Percentiles rank a stretch among this genome's conserved stretches.
phyloP scores from a whole-genome alignment of 2,113 vertebrate species.

The Hypocryptadius cinnamomeus region DNA sequence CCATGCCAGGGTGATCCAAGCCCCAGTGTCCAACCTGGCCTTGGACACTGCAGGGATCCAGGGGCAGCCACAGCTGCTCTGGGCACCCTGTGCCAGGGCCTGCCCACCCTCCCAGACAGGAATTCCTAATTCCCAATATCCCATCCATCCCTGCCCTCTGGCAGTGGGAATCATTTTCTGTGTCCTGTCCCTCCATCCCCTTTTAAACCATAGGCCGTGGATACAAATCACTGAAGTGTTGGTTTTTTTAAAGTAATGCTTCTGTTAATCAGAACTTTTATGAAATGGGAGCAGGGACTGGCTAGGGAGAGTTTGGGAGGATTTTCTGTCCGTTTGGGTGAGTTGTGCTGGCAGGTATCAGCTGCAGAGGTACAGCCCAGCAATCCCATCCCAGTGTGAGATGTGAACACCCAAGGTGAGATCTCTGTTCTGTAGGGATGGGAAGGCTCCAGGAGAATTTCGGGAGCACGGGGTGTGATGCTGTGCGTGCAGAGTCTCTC shows the following conservation, averaged over 20 bases:
- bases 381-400: accelerated
- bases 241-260: not conserved
- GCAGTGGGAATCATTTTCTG: not conserved
- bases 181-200: not conserved
- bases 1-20: accelerated
- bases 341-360: not conserved
- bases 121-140: not conserved
- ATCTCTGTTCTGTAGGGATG: not conserved
- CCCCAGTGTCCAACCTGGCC: not conserved
- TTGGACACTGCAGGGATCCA: not conserved
- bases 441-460: not conserved
- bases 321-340: not conserved
- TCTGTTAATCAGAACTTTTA: not conserved
- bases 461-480: accelerated
- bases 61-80: not conserved
- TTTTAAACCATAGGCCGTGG: not conserved
- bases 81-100: not conserved
- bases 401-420: accelerated
- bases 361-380: accelerated
- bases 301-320: not conserved
- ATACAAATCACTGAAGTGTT: not conserved
- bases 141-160: not conserved
- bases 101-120: accelerated
- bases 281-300: not conserved
- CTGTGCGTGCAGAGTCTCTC: accelerated